These are phyloP conservation scores for Chelon auratus DNA, from an alignment of 2,797 vertebrate species.

Conservation along the genomic window DNA sequence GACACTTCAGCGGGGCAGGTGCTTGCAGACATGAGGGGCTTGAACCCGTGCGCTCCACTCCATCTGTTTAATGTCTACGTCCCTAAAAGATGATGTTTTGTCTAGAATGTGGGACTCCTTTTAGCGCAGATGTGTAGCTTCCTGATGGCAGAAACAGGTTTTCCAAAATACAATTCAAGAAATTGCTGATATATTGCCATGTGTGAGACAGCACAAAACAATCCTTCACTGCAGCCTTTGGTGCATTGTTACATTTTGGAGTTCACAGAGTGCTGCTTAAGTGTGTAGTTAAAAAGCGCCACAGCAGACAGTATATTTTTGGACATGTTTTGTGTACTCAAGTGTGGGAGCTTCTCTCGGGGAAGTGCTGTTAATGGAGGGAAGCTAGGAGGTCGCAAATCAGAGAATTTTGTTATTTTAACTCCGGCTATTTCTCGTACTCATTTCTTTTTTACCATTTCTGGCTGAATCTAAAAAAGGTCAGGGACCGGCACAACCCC, in stretches of 20 bases:
- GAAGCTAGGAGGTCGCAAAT: constrained; percentile 56
- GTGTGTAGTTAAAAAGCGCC: constrained; percentile 43
- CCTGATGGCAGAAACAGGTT: constrained; percentile 66
- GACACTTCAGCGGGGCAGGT: constrained; percentile 60
- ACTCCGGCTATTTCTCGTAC: constrained; percentile 55
- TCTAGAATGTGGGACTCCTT: constrained; percentile 57
- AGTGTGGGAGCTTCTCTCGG: constrained; percentile 57
- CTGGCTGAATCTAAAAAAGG: constrained; percentile 66
- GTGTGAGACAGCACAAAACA: constrained; percentile 57
- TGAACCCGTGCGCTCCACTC: constrained; percentile 44
- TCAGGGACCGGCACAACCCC: constrained; percentile 73
- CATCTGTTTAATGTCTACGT: constrained; percentile 52
- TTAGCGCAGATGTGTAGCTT: constrained; percentile 63
- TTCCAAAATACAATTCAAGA: constrained; percentile 57
- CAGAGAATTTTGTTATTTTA: constrained; percentile 70
- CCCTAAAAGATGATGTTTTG: constrained; percentile 49
- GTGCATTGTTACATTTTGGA: constrained; percentile 34
- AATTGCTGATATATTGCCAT: constrained; percentile 43
- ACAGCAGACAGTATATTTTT: constrained; percentile 61
- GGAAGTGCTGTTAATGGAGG: constrained; percentile 63
- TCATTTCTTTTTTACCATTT: constrained; percentile 24
- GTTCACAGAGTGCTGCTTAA: constrained; percentile 62
- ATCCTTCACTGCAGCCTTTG: constrained; percentile 45
- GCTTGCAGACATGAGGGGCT: constrained; percentile 53
- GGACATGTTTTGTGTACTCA: constrained; percentile 68